These are phyloP conservation scores for Eclectus roratus DNA, from an alignment of 2,113 vertebrate genomes.

Conservation along the genomic window DNA sequence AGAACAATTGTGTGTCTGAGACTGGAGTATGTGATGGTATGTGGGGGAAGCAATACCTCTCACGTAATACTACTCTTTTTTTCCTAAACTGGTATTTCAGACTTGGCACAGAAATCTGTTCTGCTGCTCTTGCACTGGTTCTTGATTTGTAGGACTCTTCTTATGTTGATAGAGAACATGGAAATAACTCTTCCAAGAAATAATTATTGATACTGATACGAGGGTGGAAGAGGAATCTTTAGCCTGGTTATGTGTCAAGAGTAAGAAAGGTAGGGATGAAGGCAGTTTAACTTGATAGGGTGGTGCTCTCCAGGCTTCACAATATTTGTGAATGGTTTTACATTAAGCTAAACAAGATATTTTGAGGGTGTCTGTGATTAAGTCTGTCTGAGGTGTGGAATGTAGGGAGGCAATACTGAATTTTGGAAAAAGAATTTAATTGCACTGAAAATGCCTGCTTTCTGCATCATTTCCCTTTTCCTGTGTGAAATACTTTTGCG, in stretches of 20 bases:
- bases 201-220: neutral
- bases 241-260: neutral
- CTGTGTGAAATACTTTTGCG: neutral
- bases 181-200: neutral
- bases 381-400: neutral
- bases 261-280: neutral
- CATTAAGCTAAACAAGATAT: neutral
- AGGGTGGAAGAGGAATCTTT: neutral
- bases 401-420: neutral
- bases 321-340: neutral
- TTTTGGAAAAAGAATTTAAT: neutral
- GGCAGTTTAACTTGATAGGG: neutral
- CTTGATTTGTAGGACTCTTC: neutral
- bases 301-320: neutral
- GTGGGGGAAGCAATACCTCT: neutral
- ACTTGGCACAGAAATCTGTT: neutral
- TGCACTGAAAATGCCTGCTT: fast-evolving
- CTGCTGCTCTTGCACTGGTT: neutral
- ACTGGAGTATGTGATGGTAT: neutral
- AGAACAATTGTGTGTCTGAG: neutral
- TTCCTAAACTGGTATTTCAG: neutral
- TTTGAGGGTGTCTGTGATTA: neutral
- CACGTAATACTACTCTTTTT: neutral
- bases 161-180: neutral
- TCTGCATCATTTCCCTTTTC: fast-evolving